These are phyloP conservation scores for Microtus pennsylvanicus DNA, from an alignment of 2,113 vertebrate genomes.

Conservation along the genomic window DNA sequence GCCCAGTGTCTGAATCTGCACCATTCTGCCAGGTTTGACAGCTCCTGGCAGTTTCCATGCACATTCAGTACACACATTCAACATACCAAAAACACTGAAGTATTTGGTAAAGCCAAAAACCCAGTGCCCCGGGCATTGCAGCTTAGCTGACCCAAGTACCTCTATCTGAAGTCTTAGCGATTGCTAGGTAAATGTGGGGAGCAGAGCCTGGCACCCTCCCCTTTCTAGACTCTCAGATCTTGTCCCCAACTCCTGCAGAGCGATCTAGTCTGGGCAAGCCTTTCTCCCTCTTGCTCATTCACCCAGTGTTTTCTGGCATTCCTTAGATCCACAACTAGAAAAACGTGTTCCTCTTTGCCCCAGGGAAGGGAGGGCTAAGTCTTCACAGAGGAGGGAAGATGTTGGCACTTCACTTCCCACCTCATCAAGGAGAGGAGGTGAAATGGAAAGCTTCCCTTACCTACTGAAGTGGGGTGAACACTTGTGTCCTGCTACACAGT, in stretches of 20 bases:
- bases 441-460: not conserved
- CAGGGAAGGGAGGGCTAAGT: constrained; percentile 1
- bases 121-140: not conserved
- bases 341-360: constrained; percentile 44
- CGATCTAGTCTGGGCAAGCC: not conserved
- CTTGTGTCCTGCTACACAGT: not conserved
- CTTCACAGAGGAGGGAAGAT: not conserved
- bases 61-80: not conserved
- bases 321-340: constrained; percentile 29
- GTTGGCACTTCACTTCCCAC: constrained; percentile 35
- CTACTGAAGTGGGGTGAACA: not conserved
- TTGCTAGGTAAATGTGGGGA: not conserved
- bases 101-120: not conserved
- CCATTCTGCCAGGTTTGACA: not conserved
- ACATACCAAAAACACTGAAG: not conserved
- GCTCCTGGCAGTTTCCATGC: not conserved
- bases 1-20: not conserved
- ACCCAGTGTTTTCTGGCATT: not conserved
- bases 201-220: accelerated
- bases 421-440: not conserved
- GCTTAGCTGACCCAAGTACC: not conserved
- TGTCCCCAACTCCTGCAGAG: not conserved
- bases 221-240: not conserved
- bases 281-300: not conserved
- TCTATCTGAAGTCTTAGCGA: not conserved